A percentile compares a stretch with the other conserved stretches of the same genome.
phyloP scores from a whole-genome alignment of 23 tunicate genomes.

The Diplosoma virens region DNA sequence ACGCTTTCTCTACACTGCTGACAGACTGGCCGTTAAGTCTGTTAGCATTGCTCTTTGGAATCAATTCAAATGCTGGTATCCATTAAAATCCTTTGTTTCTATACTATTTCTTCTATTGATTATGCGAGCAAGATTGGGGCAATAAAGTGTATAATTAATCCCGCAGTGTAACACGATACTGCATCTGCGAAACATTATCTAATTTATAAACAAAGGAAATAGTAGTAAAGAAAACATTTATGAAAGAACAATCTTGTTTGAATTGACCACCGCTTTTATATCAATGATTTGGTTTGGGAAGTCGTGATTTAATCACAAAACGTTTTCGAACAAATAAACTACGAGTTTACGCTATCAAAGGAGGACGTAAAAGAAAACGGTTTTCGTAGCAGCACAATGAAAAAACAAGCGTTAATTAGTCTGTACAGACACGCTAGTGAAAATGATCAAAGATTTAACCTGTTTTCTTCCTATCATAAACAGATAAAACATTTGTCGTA shows the following conservation, averaged over 20 bases:
- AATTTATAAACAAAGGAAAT: no score
- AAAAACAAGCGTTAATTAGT: not conserved
- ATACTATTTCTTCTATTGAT: not conserved
- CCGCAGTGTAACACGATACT: not conserved
- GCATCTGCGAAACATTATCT: constrained; percentile 8
- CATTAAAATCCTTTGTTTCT: no score
- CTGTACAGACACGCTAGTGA: constrained; percentile 23
- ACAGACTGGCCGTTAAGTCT: no score
- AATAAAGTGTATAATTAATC: constrained; percentile 6
- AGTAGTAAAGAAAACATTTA: no score
- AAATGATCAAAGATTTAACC: constrained; percentile 2
- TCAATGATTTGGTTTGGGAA: no score
- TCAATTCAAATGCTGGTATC: not conserved
- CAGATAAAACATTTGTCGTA: no score
- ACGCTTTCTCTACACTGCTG: no score
- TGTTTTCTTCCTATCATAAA: constrained; percentile 24
- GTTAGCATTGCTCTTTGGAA: no score
- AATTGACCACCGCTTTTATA: no score
- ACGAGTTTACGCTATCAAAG: not conserved
- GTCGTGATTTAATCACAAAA: no score
- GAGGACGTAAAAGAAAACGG: no score
- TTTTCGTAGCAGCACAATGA: not conserved
- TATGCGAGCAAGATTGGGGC: not conserved
- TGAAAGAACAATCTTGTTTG: no score
- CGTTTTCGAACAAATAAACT: not conserved